Evolutionary conservation across 2,797 vertebrate species (phyloP).

Genomic region (Sebastes iracundus): DNA sequence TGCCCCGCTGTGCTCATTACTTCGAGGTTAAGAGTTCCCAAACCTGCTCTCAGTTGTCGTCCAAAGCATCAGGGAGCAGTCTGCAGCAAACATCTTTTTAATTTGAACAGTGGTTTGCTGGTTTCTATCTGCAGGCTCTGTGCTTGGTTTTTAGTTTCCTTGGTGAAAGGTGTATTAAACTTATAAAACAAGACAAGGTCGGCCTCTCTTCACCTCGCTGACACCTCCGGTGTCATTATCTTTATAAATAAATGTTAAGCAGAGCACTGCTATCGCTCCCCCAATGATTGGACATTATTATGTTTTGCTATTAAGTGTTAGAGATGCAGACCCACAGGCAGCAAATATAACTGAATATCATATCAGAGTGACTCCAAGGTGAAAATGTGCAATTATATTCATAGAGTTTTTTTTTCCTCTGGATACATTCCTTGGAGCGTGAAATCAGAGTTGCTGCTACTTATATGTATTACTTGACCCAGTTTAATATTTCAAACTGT

Average conservation of each 20-base stretch:
- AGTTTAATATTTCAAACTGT: constrained; percentile 7
- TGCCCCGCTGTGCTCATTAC: constrained; percentile 8
- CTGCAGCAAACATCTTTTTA: not conserved
- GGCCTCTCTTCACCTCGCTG: not conserved
- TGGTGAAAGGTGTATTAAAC: constrained; percentile 7
- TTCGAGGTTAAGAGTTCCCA: not conserved
- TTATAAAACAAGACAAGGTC: not conserved
- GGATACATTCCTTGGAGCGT: not conserved
- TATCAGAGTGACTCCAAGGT: not conserved
- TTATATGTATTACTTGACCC: not conserved
- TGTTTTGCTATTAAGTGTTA: not conserved
- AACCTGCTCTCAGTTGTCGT: not conserved
- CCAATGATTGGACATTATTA: not conserved
- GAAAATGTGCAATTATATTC: constrained; percentile 1
- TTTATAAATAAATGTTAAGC: not conserved
- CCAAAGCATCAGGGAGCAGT: not conserved
- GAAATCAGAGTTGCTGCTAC: not conserved
- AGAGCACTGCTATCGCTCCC: not conserved
- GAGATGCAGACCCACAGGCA: not conserved
- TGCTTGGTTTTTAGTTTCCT: not conserved
- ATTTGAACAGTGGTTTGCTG: not conserved
- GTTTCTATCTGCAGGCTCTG: not conserved
- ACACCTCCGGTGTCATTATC: not conserved
- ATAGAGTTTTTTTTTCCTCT: not conserved
- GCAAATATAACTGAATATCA: constrained; percentile 8